A percentile compares a stretch with the other conserved stretches of the same genome.
Evolutionary conservation across 1,140 invertebrate genomes (phyloP).

Genomic region (Macrobrachium rosenbergii): DNA sequence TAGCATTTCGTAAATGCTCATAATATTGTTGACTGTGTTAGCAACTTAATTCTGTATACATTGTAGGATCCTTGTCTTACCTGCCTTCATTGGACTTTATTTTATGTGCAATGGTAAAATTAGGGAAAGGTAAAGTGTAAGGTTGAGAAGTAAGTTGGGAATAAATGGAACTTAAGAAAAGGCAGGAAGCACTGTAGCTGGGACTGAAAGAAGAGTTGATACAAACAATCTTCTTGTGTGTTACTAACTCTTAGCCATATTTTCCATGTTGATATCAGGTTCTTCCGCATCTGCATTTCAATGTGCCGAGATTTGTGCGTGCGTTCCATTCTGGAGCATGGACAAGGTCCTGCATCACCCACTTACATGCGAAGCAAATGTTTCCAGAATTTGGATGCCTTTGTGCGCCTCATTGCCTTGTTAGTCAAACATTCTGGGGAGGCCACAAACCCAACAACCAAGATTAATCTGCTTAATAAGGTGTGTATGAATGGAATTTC

Average conservation of each 20-base stretch:
- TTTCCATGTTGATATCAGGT: conserved; percentile 70
- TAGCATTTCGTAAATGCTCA: too few relatives aligned
- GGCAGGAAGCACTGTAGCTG: too few relatives aligned
- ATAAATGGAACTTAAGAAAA: too few relatives aligned
- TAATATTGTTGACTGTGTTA: too few relatives aligned
- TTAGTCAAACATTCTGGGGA: conserved; percentile 95
- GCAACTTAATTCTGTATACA: too few relatives aligned
- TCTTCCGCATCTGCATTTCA: conserved; percentile 96
- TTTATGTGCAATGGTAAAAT: too few relatives aligned
- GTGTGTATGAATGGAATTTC: conserved; percentile 71
- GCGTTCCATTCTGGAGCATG: conserved; percentile 77
- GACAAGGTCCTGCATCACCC: conserved; percentile 54
- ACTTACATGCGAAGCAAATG: conserved; percentile 85
- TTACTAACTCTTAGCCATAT: neutral
- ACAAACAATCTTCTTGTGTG: too few relatives aligned
- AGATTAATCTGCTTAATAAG: conserved; percentile 97
- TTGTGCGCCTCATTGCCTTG: conserved; percentile 92
- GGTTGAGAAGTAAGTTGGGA: too few relatives aligned
- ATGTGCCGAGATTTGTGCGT: conserved; percentile 97
- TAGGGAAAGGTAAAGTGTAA: too few relatives aligned
- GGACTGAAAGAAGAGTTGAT: too few relatives aligned
- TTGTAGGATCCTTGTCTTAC: too few relatives aligned
- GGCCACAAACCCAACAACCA: conserved; percentile 88
- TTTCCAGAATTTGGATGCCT: conserved; percentile 95
- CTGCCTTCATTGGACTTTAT: too few relatives aligned